These are phyloP conservation scores for Dastarcus helophoroides DNA, from an alignment of 2,888 invertebrate species.

Conservation along the genomic window DNA sequence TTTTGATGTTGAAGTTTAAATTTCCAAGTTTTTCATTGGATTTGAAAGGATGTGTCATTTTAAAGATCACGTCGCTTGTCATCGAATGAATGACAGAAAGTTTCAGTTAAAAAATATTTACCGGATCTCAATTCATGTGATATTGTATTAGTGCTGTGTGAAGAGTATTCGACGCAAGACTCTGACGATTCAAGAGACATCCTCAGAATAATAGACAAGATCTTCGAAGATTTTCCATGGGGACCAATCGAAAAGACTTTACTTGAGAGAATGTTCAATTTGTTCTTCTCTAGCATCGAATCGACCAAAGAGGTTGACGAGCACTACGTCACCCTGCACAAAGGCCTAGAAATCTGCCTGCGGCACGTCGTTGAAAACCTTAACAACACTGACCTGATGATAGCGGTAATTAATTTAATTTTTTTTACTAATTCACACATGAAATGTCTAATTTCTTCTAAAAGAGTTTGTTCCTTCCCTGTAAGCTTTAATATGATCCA, in stretches of 20 bases:
- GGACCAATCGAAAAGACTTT: constrained; percentile 5
- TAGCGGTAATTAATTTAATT: constrained; percentile 31
- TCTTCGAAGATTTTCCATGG: constrained; percentile 10
- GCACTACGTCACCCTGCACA: constrained; percentile 16
- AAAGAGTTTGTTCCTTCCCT: too few relatives aligned
- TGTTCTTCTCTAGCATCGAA: constrained; percentile 9
- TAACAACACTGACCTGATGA: constrained; percentile 38
- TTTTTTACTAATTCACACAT: too few relatives aligned
- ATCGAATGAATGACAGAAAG: too few relatives aligned
- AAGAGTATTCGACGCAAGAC: constrained; percentile 5
- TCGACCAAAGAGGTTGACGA: constrained; percentile 7
- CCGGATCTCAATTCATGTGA: too few relatives aligned
- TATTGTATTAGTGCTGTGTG: too few relatives aligned
- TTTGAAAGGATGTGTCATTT: too few relatives aligned
- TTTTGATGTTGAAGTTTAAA: too few relatives aligned
- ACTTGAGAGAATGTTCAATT: constrained; percentile 7
- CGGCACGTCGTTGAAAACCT: constrained; percentile 41
- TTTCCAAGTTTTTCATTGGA: too few relatives aligned
- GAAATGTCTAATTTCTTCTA: too few relatives aligned
- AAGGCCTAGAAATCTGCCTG: constrained; percentile 45
- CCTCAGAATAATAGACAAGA: constrained; percentile 8
- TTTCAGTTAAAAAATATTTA: too few relatives aligned
- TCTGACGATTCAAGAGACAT: constrained; percentile 9
- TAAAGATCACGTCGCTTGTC: too few relatives aligned
- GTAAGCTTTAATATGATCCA: too few relatives aligned